Base-by-base conservation (phyloP, 2,888 invertebrate species). In the Parnassius apollo region DNA sequence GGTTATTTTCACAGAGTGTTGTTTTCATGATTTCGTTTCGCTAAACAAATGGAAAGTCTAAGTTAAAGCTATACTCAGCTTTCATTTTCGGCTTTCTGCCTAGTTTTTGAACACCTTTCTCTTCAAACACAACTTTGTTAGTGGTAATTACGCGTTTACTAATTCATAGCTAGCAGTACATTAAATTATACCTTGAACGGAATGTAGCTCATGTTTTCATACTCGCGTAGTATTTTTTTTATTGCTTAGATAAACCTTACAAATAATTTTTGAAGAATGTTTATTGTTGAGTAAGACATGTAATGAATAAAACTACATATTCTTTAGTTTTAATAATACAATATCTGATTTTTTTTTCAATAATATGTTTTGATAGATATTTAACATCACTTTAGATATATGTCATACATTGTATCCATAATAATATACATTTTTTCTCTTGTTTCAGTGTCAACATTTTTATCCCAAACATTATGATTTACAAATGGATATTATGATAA, bases 401-500 rank as follows among this genome's bases (percentile, higher is more conserved):
- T n/a, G 4, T 46, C n/a, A 59, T 46, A 1, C 10, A 54, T 54
- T 13, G 2, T 35, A 18, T 48, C 35, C 45, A 35, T 54, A 54
- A 44, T 62, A 59, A 62, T 54, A 7, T 58, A 3, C 7, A 10
- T 18, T 11, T 67, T 82, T 75, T 81, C 75, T 75, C 76, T 91
- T 91, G 90, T 91, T 91, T 70, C 90, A 91, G 91, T 91, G 91
- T 88, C 91, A 91, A 90, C 89, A 90, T 91, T 91, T 91, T 86
- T 91, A 89, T 78, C 91, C 91, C 85, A 91, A 91, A 86, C 89
- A 91, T 89, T 91, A 91, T 91, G 91, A 91, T 91, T 90, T 91
- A 91, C 91, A 91, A 91, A 91, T 91, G 91, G 91, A 91, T 91
- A 91, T 91, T 91, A 91, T 89, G 90, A 91, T 91, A 88, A 83